Conservation (phyloP, 2,797 vertebrate genomes). For the Loris lydekkerianus region DNA sequence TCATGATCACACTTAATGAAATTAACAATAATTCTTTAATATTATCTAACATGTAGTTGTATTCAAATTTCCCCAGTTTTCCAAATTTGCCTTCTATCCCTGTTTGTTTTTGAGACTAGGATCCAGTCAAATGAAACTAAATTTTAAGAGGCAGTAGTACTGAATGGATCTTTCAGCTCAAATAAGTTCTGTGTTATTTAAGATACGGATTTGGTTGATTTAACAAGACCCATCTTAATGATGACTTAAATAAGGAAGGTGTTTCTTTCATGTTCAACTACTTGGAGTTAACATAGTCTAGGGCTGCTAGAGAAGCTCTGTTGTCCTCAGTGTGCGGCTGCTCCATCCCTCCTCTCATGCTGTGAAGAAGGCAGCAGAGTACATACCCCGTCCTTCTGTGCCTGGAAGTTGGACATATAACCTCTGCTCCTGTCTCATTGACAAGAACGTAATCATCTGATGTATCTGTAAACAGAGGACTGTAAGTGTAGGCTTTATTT, state of each 20-base stretch:
- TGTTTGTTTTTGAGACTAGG: constrained; percentile 8
- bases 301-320: not conserved
- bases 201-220: not conserved
- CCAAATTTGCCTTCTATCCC: not conserved
- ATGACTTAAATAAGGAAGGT: not conserved
- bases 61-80: not conserved
- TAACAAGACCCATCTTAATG: not conserved
- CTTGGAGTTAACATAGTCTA: not conserved
- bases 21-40: not conserved
- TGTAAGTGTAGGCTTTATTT: not conserved
- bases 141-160: not conserved
- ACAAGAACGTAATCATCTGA: not conserved
- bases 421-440: not conserved
- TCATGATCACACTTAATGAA: not conserved
- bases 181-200: constrained; percentile 12
- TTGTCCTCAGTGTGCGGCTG: not conserved
- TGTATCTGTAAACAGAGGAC: not conserved
- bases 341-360: not conserved
- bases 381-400: not conserved
- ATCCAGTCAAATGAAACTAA: constrained; percentile 17
- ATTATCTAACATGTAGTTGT: not conserved
- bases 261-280: constrained; percentile 5
- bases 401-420: not conserved
- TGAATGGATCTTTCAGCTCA: not conserved
- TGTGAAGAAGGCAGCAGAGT: not conserved